Conservation (phyloP, 2,888 invertebrate species). For the Eueremaeus valkanovi region DNA sequence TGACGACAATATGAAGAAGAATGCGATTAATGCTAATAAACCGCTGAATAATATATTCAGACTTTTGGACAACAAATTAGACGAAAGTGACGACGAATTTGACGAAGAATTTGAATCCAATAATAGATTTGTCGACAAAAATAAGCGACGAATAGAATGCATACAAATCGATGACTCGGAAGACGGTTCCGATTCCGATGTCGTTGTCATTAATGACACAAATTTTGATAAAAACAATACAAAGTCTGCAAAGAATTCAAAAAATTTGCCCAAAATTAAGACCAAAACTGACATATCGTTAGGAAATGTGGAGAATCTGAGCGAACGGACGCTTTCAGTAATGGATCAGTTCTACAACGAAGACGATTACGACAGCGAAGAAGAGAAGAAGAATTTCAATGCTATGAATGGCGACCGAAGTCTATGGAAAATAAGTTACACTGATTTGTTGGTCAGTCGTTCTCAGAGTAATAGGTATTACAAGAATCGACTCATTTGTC, state of each 20-base stretch:
- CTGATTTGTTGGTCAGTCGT: not conserved
- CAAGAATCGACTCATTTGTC: slow-evolving; percentile 2
- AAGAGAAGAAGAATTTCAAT: not conserved
- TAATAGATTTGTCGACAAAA: not conserved
- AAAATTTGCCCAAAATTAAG: not conserved
- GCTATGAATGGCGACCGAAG: not conserved
- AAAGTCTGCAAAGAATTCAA: not conserved
- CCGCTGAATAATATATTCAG: not conserved
- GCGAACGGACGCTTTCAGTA: not conserved
- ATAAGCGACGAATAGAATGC: not conserved
- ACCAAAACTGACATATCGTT: slow-evolving; percentile 12
- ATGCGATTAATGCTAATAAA: not conserved
- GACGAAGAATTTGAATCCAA: not conserved
- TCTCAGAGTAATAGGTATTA: slow-evolving; percentile 11
- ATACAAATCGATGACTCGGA: slow-evolving; percentile 28
- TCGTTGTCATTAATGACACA: slow-evolving; percentile 3
- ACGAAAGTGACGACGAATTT: not conserved
- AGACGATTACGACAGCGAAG: slow-evolving; percentile 28
- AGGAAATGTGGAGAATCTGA: slow-evolving; percentile 16
- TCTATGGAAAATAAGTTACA: slow-evolving; percentile 7
- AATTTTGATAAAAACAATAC: not conserved
- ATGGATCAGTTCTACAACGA: slow-evolving; percentile 22
- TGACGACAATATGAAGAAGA: not conserved
- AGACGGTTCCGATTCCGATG: slow-evolving; percentile 12
- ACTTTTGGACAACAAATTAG: slow-evolving; percentile 1